Conservation (phyloP, 2,797 vertebrate genomes). For the Syngnathus rostellatus region DNA sequence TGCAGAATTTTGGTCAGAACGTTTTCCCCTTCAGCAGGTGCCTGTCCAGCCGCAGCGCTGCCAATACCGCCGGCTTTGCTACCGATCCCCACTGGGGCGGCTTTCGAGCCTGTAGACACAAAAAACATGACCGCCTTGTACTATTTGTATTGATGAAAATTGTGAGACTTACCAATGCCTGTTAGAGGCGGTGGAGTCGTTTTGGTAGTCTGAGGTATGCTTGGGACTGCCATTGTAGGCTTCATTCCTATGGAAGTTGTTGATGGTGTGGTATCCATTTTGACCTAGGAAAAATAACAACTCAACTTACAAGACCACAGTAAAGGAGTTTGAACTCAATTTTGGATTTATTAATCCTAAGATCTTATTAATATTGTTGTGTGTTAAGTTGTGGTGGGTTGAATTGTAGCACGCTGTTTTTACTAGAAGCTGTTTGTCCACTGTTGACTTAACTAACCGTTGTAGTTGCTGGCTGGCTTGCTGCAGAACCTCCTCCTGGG, state of each 20-base stretch:
- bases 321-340: background rate
- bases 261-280: slow-evolving; percentile 67
- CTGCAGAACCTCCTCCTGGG: slow-evolving; percentile 56
- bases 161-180: slow-evolving; percentile 76
- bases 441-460: slow-evolving; percentile 64
- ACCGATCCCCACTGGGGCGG: slow-evolving; percentile 72
- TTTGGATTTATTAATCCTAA: background rate
- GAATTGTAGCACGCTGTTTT: background rate
- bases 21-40: slow-evolving; percentile 81
- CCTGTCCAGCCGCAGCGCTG: slow-evolving; percentile 68
- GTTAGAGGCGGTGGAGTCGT: slow-evolving; percentile 69
- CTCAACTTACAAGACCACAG: background rate
- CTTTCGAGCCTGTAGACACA: slow-evolving; percentile 73
- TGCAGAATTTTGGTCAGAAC: slow-evolving; percentile 93
- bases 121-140: background rate
- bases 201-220: slow-evolving; percentile 69
- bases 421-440: background rate
- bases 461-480: slow-evolving; percentile 61
- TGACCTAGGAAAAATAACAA: slow-evolving; percentile 59
- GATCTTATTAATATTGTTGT: background rate
- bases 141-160: background rate
- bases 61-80: slow-evolving; percentile 74
- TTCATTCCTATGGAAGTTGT: slow-evolving; percentile 63
- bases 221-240: slow-evolving; percentile 53
- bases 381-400: background rate